Base-by-base conservation (phyloP, 1,140 invertebrate species). In the Pantala flavescens region DNA sequence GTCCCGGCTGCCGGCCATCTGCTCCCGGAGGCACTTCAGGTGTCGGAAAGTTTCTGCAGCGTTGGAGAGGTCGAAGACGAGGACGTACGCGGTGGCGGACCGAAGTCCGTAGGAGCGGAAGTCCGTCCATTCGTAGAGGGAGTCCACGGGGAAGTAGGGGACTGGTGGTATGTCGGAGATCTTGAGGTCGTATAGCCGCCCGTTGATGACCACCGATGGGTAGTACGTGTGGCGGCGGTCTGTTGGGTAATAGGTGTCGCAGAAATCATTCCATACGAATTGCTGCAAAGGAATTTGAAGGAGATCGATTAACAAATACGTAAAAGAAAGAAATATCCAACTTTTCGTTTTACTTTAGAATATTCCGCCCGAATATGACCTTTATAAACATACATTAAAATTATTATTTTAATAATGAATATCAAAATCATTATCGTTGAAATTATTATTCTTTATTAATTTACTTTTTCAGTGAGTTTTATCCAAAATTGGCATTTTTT, bases 41-140 rank as follows among this genome's bases (percentile, higher is more conserved):
- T 94, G 93, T 84, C 90, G 85, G 84, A 97, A 97, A 2, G 93
- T 95, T 81, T 96, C 94, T 73, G 95, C 89, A 12, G 49, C 49
- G 80, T 94, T 93, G 71, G 93, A 93, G 75, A 97, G 87, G 84
- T 98, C 95, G 83, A 95, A 98, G 49, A 97, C 94, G 70, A 98
- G 85, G 43, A 97, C 89, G 82, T 97, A 98, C 2, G 94, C 96
- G 5, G 93, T 91, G 23, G 95, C 95, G 79, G 90, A 93, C 77
- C 94, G 87, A 23, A 98, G 84, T n/a, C 92, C 92, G 78, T 90
- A 90, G 80, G 90, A 91, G 43, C 85, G 73, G 73, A 73, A 74
- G 80, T 94, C 91, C 0, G 90, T 90, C 93, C 93, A 96, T 85
- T 95, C 93, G 82, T 93, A 89, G 77, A 89, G 89, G 0, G 90